Base-by-base conservation (phyloP, 2,113 vertebrate species). In the Xerus inauris region DNA sequence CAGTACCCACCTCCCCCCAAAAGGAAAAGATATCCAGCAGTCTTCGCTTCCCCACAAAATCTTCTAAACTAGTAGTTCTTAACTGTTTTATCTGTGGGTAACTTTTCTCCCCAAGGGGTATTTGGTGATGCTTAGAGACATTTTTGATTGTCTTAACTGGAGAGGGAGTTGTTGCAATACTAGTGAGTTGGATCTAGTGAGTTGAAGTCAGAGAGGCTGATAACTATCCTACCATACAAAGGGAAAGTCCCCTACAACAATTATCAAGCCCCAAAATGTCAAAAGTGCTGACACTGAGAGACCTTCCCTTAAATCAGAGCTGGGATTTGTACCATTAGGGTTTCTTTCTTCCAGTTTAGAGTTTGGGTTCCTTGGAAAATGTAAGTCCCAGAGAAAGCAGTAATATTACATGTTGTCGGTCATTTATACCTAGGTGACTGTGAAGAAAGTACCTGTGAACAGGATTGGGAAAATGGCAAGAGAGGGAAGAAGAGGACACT, bases 361-460 rank as follows among this genome's bases (percentile, higher is more conserved):
- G 72, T 59, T 87, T 71, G 51, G 11, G 7, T 79, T 45, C 75
- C 45, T 77, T 11, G 6, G 7, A 28, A 97, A 92, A 92, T 62
- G n/a, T 17, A 89, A 73, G 40, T 51, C 40, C 35, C 28, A 26
- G 26, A 12, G 26, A 96, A 38, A 47, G 28, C 49, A 62, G 64
- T 64, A 49, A 20, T 64, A 51, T 59, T 92, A 40, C 67, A 26
- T 76, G 51, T 81, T 75, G 20, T 90, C 51, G 59, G 22, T 32
- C 8, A 49, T 47, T 87, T 92, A 88, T 9, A n/a, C 26, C n/a
- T 71, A 30, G 30, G 64, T 65, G 65, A 71, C 14, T 88, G 45
- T 65, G 35, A 95, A 85, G 42, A n/a, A 64, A 97, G 30, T 6
- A 51, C 65, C 38, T 97, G 38, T 42, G 77, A 64, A 91, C 8